Evolutionary conservation across 64 coral and sea anemone species (phyloP).

Genomic region (Orbicella faveolata): DNA sequence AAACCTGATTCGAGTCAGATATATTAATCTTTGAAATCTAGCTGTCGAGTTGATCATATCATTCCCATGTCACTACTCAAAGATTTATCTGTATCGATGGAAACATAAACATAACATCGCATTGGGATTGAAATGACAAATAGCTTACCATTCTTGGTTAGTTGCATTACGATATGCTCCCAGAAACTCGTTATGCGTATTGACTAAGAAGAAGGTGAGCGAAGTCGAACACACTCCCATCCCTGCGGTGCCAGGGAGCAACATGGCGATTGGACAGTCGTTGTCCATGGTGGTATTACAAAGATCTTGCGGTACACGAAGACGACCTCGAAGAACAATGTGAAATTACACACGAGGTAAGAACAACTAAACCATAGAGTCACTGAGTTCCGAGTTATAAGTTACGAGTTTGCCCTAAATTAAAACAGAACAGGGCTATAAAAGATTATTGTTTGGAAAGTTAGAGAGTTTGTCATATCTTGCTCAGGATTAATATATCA

Average conservation of each 20-base stretch:
- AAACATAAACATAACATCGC: no score
- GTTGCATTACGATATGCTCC: constrained; percentile 30
- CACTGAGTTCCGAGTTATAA: background rate
- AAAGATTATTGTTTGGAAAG: no score
- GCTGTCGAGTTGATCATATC: no score
- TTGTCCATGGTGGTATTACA: constrained; percentile 29
- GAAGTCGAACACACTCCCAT: constrained; percentile 6
- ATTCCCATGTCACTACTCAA: no score
- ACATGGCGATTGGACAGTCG: constrained; percentile 28
- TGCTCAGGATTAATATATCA: no score
- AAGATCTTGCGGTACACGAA: constrained; percentile 31
- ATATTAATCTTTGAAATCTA: no score
- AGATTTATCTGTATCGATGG: no score
- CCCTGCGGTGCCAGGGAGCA: constrained; percentile 20
- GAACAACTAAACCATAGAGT: background rate
- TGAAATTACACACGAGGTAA: background rate
- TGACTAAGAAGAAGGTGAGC: constrained; percentile 30
- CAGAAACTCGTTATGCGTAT: constrained; percentile 24
- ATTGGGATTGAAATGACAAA: background rate
- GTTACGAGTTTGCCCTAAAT: background rate
- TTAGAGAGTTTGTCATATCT: no score
- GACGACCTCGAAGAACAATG: background rate
- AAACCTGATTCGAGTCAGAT: no score
- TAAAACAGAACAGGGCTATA: no score
- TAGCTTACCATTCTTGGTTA: constrained; percentile 5